These are phyloP conservation scores for Dendrolimus pini DNA, from an alignment of 2,888 invertebrate species.

Conservation along the genomic window DNA sequence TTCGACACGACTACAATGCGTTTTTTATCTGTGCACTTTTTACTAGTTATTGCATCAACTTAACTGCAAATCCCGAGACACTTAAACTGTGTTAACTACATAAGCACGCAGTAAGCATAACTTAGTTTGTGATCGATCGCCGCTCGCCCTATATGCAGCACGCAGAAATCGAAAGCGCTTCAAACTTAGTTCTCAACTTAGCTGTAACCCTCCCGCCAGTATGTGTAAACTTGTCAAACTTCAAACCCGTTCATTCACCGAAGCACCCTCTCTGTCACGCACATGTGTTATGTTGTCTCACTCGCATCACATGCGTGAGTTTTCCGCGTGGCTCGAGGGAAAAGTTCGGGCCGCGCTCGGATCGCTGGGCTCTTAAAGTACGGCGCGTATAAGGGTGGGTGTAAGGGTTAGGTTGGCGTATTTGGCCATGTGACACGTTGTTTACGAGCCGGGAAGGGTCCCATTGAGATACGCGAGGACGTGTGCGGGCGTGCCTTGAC, in stretches of 20 bases:
- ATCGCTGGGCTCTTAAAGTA: constrained; percentile 19
- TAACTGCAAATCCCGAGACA: constrained; percentile 19
- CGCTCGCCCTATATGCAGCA: constrained; percentile 61
- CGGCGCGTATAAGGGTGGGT: constrained; percentile 38
- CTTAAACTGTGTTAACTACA: constrained; percentile 22
- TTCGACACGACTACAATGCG: constrained; percentile 32
- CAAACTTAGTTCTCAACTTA: constrained; percentile 54
- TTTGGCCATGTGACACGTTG: constrained; percentile 44
- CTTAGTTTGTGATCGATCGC: constrained; percentile 51
- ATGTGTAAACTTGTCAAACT: constrained; percentile 60
- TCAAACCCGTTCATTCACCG: constrained; percentile 64
- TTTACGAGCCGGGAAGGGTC: constrained; percentile 43
- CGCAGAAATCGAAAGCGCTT: constrained; percentile 66
- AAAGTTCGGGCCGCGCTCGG: constrained; percentile 18
- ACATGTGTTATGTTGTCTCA: constrained; percentile 48
- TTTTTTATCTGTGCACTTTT: constrained; percentile 25
- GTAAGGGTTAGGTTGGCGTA: constrained; percentile 17
- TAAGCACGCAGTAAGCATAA: constrained; percentile 27
- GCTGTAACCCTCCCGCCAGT: constrained; percentile 60
- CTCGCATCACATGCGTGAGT: constrained; percentile 52
- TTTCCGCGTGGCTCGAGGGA: constrained; percentile 31
- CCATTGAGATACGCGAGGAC: constrained; percentile 47
- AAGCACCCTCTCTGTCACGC: constrained; percentile 54
- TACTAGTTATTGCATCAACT: constrained; percentile 13
- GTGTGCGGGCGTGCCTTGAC: constrained; percentile 25